Evolutionary conservation across 2,888 invertebrate species (phyloP), one percentile per base, ranked within the genome.

Genomic region (Lymantria dispar): DNA sequence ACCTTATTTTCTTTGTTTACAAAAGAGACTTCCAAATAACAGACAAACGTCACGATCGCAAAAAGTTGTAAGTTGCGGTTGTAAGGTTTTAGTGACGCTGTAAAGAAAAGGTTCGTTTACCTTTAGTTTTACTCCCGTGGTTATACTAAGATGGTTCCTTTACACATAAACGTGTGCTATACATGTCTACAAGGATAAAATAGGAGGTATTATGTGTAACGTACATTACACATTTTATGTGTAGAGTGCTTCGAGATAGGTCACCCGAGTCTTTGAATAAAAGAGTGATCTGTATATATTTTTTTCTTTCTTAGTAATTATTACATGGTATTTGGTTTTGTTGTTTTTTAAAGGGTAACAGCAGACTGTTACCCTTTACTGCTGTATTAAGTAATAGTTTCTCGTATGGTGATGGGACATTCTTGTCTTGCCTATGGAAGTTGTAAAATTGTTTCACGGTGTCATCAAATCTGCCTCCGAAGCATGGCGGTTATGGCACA

Each of bases 51-150:
- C 48, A 58, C 48, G 59, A 54, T 53, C 58, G 50, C 57, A 41
- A 54, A 60, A 60, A 56, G 59, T 48, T 62, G 67, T 72, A 62
- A 71, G 64, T 67, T 68, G 71, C 60, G 73, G 74, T 65, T 69
- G 73, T 79, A 73, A 76, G 72, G 67, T 81, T 83, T 82, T 78
- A 80, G 70, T 76, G 66, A 60, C 61, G 78, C 71, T 75, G 69
- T 80, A 76, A 80, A 81, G 70, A 75, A 76, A 77, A 68, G 76
- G 76, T 75, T 70, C 61, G 60, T 66, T 70, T 68, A 64, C 66
- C 72, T 67, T 72, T 68, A 64, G 60, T 64, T 70, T 65, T 68
- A 69, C 64, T 58, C 22, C 44, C n/a, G 45, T 42, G 43, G 60
- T 60, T 64, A 62, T 55, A 47, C 46, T 55, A 54, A 53, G 52